Evolutionary conservation across 2,113 vertebrate genomes (phyloP).

Genomic region (Malurus elegans): DNA sequence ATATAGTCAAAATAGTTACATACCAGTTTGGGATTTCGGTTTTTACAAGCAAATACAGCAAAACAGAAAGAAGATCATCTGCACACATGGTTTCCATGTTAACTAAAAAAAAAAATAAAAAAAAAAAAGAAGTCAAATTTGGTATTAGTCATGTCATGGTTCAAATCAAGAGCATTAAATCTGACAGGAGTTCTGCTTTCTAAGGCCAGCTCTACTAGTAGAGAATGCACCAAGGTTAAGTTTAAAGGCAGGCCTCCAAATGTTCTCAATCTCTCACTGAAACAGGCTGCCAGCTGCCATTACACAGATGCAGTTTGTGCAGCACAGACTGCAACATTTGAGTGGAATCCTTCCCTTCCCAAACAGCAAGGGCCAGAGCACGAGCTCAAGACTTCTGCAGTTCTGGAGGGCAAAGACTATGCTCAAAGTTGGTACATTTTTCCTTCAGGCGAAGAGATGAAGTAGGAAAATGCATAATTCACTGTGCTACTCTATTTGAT

Average conservation of each 20-base stretch:
- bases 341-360: background rate
- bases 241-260: background rate
- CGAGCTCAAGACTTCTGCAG: background rate
- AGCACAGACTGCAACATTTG: background rate
- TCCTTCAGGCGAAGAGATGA: background rate
- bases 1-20: background rate
- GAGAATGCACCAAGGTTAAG: background rate
- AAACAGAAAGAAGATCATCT: conserved; percentile 91
- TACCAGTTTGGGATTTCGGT: conserved; percentile 98
- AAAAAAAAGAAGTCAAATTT: background rate
- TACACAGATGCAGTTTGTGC: background rate
- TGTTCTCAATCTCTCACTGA: background rate
- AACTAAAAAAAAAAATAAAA: conserved; percentile 68
- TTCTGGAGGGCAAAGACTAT: background rate
- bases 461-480: background rate
- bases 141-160: background rate
- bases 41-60: conserved; percentile 93
- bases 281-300: background rate
- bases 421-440: background rate
- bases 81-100: conserved; percentile 89
- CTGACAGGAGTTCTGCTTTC: background rate
- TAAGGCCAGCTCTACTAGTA: background rate
- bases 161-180: background rate
- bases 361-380: background rate
- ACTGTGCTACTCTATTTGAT: background rate